Base-by-base conservation (phyloP, 23 tunicate genomes). In the Diplosoma virens region DNA sequence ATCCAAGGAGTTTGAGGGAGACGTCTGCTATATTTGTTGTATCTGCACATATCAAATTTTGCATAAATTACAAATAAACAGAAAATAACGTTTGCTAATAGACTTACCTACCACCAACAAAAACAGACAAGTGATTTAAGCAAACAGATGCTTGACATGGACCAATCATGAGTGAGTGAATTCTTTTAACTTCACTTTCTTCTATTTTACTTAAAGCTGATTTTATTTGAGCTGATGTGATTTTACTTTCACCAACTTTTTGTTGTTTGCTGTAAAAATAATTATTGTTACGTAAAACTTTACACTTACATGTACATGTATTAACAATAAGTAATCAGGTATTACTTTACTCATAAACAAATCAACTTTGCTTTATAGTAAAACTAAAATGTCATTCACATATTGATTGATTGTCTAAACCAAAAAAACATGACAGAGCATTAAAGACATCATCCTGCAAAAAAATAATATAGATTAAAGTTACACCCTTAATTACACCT, bases 1-100 rank as follows among this genome's bases (percentile, higher is more conserved):
- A 94, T 30, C 98, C 98, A 94, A 0, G 98, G 98, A 14, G 98
- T 94, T 83, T 94, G 98, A 24, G 98, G 83, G 16, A 94, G 75
- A n/a, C 37, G 45, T 23, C 98, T 72, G 4, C 86, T 86, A 64
- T 86, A 86, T 68, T 94, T 94, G 75, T 77, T 76, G 70, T 94
- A 88, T 37, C 95, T 85, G 76, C 23, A 45, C 11, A 32, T 16
- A 9, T 25, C 11, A 25, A 9, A 16, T 45, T n/a, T n/a, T n/a
- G n/a, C n/a, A n/a, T n/a, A n/a, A n/a, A n/a, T n/a, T n/a, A n/a
- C n/a, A n/a, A n/a, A n/a, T n/a, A n/a, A n/a, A n/a, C n/a, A n/a
- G n/a, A n/a, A n/a, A n/a, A n/a, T n/a, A n/a, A n/a, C n/a, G n/a
- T 7, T 7, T 65, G 11, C 6, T 65, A 65, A 65, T 3, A 6